phyloP scores from a whole-genome alignment of 2,888 invertebrate genomes.

The Mesodorylaimus sp. region DNA sequence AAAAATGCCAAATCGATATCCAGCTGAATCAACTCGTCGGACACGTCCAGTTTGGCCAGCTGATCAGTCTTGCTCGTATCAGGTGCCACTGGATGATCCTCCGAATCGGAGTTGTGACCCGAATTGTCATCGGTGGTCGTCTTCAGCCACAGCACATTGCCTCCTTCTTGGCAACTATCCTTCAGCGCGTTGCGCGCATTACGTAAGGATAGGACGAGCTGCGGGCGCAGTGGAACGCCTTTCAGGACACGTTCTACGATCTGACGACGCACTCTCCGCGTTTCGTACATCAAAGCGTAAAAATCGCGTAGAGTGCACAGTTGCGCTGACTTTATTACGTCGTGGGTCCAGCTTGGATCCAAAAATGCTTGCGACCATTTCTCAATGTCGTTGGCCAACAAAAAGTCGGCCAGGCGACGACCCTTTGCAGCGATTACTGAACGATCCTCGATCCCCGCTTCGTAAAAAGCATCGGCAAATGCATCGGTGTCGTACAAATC shows the following conservation, averaged over 20 bases:
- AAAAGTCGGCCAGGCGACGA: conserved; percentile 20
- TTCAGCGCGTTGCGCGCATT: conserved; percentile 21
- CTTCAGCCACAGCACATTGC: conserved; percentile 14
- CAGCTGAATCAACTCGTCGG: conserved; percentile 18
- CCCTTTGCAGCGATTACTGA: background rate
- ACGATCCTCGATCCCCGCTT: conserved; percentile 1
- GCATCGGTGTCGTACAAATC: conserved; percentile 22
- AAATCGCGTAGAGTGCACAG: conserved; percentile 24
- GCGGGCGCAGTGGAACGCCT: conserved; percentile 23
- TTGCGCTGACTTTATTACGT: conserved; percentile 19
- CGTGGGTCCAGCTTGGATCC: conserved; percentile 28
- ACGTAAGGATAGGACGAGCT: conserved; percentile 23
- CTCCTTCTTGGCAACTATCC: conserved; percentile 14
- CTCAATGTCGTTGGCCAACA: conserved; percentile 27
- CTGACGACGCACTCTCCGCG: conserved; percentile 24
- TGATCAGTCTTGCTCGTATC: background rate
- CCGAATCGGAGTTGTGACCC: background rate
- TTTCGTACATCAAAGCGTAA: conserved; percentile 27
- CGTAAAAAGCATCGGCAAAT: conserved; percentile 3
- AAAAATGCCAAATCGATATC: conserved; percentile 24
- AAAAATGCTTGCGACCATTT: conserved; percentile 24
- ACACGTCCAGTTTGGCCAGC: conserved; percentile 16
- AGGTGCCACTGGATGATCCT: background rate
- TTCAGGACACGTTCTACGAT: conserved; percentile 27
- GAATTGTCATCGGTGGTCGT: conserved; percentile 15